These are phyloP conservation scores for Bufotes viridis DNA, from an alignment of 2,797 vertebrate species.

Conservation along the genomic window DNA sequence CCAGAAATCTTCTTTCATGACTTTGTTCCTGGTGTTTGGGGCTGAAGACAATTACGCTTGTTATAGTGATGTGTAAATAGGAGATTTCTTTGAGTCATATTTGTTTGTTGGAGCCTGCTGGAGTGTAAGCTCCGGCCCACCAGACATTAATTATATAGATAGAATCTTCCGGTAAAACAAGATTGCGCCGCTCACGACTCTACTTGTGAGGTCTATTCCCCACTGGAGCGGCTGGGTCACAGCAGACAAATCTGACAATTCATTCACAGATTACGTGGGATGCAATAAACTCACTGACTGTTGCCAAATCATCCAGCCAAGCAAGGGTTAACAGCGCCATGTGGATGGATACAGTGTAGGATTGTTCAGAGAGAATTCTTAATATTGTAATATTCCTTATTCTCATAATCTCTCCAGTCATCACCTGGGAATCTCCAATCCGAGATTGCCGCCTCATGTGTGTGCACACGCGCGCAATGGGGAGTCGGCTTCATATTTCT, in stretches of 20 bases:
- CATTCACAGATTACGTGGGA: neutral
- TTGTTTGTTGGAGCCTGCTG: constrained; percentile 9
- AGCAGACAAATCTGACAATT: constrained; percentile 3
- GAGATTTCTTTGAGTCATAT: constrained; percentile 16
- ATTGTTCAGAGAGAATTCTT: neutral
- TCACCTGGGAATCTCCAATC: neutral
- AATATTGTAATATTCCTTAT: neutral
- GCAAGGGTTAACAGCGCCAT: neutral
- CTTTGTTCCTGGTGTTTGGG: neutral
- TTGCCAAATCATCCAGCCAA: neutral
- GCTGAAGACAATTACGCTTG: constrained; percentile 16
- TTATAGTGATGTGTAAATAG: constrained; percentile 15
- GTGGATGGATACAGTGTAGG: neutral
- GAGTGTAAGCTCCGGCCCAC: constrained; percentile 5
- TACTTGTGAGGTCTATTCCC: constrained; percentile 51
- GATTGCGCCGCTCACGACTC: constrained; percentile 20
- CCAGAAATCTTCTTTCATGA: neutral
- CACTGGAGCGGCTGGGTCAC: neutral
- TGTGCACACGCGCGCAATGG: no score
- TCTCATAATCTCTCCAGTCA: neutral
- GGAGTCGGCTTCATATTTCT: no score
- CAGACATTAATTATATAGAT: constrained; percentile 41
- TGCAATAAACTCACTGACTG: neutral
- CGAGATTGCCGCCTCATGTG: no score
- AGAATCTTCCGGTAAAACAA: constrained; percentile 7